Evolutionary conservation across 2,113 vertebrate species (phyloP).

Genomic region (Bucco capensis): DNA sequence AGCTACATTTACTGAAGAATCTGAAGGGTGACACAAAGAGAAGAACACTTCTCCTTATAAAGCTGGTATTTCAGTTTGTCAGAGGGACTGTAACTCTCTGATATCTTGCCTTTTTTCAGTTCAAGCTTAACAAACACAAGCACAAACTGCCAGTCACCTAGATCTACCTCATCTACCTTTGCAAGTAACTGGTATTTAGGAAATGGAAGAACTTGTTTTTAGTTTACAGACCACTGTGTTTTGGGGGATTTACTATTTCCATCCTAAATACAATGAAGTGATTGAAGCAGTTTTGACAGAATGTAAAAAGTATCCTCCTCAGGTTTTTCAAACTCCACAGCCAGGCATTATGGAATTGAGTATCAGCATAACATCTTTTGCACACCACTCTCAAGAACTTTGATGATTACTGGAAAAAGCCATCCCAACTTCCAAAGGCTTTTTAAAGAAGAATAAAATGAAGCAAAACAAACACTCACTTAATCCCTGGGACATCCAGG

Average conservation of each 20-base stretch:
- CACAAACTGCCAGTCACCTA: background rate
- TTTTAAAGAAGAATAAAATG: background rate
- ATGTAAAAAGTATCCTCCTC: background rate
- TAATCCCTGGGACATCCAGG: conserved; percentile 87
- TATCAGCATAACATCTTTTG: background rate
- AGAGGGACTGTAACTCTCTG: background rate
- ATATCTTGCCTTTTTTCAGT: background rate
- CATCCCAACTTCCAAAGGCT: background rate
- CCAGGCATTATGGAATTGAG: background rate
- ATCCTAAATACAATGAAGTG: background rate
- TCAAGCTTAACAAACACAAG: background rate
- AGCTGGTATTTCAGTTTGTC: background rate
- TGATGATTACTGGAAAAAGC: background rate
- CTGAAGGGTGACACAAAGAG: background rate
- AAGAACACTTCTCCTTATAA: background rate
- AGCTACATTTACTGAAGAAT: background rate
- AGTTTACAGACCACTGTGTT: background rate
- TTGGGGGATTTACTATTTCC: background rate
- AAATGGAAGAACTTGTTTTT: background rate
- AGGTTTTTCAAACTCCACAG: background rate
- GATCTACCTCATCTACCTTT: background rate
- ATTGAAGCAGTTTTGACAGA: background rate
- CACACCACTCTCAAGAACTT: background rate
- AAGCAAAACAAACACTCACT: conserved; percentile 69
- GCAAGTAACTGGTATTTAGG: background rate